Evolutionary conservation across 1,140 invertebrate species (phyloP).

Genomic region (Drosophila funebris): DNA sequence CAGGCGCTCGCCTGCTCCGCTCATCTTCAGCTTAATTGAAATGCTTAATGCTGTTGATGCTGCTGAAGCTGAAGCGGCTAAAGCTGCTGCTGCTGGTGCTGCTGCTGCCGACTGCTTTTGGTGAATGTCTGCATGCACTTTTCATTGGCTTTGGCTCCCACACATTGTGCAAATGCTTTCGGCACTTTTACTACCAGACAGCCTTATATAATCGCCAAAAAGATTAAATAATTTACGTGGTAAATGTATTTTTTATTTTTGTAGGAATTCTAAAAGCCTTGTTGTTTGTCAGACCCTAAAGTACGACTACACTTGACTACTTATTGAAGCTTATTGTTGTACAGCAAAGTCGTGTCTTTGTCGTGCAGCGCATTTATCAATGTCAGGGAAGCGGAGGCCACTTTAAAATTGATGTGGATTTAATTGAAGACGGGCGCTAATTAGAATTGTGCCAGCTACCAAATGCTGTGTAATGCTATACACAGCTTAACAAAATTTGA

Average conservation of each 20-base stretch:
- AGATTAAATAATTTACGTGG: slow-evolving; percentile 76
- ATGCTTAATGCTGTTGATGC: too few relatives aligned
- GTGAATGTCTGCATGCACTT: slow-evolving; percentile 74
- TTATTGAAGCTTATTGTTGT: not conserved
- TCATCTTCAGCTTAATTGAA: slow-evolving; percentile 80
- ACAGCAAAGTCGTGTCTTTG: slow-evolving; percentile 67
- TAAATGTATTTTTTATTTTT: slow-evolving; percentile 32
- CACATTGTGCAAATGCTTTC: slow-evolving; percentile 79
- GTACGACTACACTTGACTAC: slow-evolving; percentile 16
- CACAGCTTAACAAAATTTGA: slow-evolving; percentile 7
- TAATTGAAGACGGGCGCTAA: slow-evolving; percentile 70
- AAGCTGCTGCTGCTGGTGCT: slow-evolving; percentile 27
- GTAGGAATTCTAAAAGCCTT: slow-evolving; percentile 51
- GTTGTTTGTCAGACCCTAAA: slow-evolving; percentile 9
- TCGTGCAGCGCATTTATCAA: slow-evolving; percentile 67
- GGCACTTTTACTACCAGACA: slow-evolving; percentile 68
- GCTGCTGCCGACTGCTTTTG: slow-evolving; percentile 24
- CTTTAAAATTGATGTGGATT: slow-evolving; percentile 65
- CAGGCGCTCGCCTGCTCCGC: slow-evolving; percentile 44
- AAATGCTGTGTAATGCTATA: slow-evolving; percentile 65
- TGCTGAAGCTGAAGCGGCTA: slow-evolving; percentile 36
- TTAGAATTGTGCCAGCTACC: slow-evolving; percentile 59
- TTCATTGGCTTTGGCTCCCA: slow-evolving; percentile 72
- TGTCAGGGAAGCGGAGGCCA: slow-evolving; percentile 62
- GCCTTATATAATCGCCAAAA: slow-evolving; percentile 68